Percentiles rank a stretch among this genome's conserved stretches.
phyloP scores from a whole-genome alignment of 2,113 vertebrate species.

The Columba janthina region DNA sequence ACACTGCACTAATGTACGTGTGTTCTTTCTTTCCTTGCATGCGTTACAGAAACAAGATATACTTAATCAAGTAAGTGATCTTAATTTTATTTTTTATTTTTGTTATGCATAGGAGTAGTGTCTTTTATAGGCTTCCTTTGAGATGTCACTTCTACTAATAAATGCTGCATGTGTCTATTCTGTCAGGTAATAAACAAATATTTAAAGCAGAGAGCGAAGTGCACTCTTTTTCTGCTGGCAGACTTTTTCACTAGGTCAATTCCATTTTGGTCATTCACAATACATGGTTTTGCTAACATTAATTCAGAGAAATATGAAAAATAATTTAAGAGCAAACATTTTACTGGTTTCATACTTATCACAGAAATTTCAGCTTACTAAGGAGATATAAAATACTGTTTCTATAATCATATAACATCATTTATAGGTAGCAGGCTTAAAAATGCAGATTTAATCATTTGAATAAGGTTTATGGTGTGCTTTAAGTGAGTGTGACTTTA shows the following conservation, averaged over 20 bases:
- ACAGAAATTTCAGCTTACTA: neutral
- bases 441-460: neutral
- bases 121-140: neutral
- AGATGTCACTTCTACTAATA: neutral
- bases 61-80: constrained; percentile 90
- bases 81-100: constrained; percentile 48
- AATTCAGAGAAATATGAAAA: neutral
- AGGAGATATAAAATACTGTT: neutral
- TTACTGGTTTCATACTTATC: neutral
- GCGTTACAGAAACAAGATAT: constrained; percentile 90
- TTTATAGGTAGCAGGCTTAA: neutral
- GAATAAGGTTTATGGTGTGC: neutral
- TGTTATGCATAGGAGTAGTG: neutral
- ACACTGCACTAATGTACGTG: constrained; percentile 55
- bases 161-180: neutral
- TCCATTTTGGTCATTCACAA: constrained; percentile 3
- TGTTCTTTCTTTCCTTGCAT: constrained; percentile 75
- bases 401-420: neutral
- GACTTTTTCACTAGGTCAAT: neutral
- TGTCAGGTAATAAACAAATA: neutral
- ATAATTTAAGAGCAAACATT: neutral
- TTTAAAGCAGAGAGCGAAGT: neutral
- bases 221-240: neutral
- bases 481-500: neutral
- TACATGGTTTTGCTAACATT: neutral